Evolutionary conservation across 2,113 vertebrate species (phyloP).

Genomic region (Rhinopomastus cyanomelas): DNA sequence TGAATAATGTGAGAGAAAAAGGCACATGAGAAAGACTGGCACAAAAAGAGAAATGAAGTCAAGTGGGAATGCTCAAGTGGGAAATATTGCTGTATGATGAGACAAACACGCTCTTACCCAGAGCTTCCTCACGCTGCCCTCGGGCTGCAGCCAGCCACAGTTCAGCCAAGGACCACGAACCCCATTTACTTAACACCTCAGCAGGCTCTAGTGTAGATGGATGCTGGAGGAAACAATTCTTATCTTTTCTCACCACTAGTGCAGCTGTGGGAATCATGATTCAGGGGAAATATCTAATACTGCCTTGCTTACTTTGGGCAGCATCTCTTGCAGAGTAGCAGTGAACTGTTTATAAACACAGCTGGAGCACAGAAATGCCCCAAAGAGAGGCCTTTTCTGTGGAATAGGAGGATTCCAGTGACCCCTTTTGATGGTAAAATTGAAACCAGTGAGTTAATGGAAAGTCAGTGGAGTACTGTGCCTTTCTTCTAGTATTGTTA

Average conservation of each 20-base stretch:
- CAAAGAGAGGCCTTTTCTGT: background rate
- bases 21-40: background rate
- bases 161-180: background rate
- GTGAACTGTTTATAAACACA: background rate
- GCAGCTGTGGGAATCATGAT: background rate
- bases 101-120: background rate
- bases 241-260: background rate
- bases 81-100: background rate
- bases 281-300: background rate
- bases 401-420: background rate
- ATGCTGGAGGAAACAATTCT: background rate
- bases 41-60: background rate
- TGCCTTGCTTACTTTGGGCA: background rate
- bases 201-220: background rate
- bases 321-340: background rate
- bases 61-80: background rate
- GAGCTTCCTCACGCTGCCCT: background rate
- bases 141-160: background rate
- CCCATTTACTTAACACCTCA: background rate
- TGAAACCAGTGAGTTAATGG: background rate
- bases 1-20: conserved; percentile 28
- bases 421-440: background rate
- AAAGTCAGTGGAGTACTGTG: background rate
- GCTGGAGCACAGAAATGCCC: background rate
- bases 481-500: background rate